phyloP scores from a whole-genome alignment of 2,888 invertebrate genomes.

The Melanostoma scalare region DNA sequence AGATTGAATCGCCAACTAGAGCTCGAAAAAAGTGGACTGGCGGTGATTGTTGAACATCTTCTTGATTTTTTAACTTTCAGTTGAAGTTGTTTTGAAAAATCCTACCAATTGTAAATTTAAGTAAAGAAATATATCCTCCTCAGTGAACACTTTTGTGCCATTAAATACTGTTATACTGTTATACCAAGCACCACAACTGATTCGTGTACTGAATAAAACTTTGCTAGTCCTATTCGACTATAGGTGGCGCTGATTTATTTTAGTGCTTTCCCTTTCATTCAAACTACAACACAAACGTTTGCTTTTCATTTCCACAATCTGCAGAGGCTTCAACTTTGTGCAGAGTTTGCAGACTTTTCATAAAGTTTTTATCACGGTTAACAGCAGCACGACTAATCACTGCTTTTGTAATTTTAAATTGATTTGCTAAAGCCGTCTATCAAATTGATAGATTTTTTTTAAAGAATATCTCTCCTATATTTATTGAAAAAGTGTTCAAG shows the following conservation, averaged over 20 bases:
- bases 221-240: not conserved
- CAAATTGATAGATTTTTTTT: not conserved
- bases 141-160: too few relatives aligned
- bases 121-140: too few relatives aligned
- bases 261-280: constrained; percentile 54
- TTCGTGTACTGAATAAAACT: too few relatives aligned
- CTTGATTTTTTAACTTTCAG: too few relatives aligned
- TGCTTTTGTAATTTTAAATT: constrained; percentile 16
- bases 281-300: constrained; percentile 6
- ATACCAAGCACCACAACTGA: not conserved
- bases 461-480: not conserved
- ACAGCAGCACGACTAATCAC: not conserved
- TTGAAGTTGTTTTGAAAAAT: too few relatives aligned
- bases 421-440: constrained; percentile 12
- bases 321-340: constrained; percentile 19
- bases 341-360: constrained; percentile 18
- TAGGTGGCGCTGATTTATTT: constrained; percentile 44
- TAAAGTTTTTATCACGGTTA: constrained; percentile 7
- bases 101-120: too few relatives aligned
- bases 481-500: not conserved
- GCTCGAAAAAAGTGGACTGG: too few relatives aligned
- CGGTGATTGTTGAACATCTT: too few relatives aligned
- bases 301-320: constrained; percentile 41
- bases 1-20: too few relatives aligned
- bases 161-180: constrained; percentile 23